Evolutionary conservation across 2,797 vertebrate genomes (phyloP).

Genomic region (Rhynchotus rufescens): DNA sequence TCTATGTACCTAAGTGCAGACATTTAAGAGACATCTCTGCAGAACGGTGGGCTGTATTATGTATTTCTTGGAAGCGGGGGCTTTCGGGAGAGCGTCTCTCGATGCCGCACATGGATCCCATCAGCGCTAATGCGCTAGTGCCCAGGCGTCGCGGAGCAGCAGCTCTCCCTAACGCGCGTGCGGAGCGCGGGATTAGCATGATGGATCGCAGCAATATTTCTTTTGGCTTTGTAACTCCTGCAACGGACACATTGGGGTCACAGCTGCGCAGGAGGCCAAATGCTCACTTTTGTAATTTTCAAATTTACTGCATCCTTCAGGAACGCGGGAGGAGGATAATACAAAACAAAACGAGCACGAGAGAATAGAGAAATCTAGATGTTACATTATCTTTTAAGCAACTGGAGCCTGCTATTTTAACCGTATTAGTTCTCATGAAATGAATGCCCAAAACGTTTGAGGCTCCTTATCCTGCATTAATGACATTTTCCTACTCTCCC

Average conservation of each 20-base stretch:
- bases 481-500: not conserved
- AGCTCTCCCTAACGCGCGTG: not conserved
- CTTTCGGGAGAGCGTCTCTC: not conserved
- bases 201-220: not conserved
- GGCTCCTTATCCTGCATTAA: not conserved
- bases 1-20: not conserved
- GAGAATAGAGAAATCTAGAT: not conserved
- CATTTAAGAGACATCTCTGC: not conserved
- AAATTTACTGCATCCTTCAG: not conserved
- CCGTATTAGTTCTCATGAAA: not conserved
- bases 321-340: not conserved
- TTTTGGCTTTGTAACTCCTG: slow-evolving; percentile 1
- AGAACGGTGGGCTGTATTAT: not conserved
- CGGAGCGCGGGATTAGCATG: not conserved
- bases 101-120: not conserved
- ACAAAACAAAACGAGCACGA: not conserved
- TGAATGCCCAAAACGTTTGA: not conserved
- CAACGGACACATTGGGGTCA: not conserved
- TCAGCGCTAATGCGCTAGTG: not conserved
- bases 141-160: not conserved
- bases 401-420: not conserved
- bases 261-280: not conserved
- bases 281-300: not conserved
- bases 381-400: not conserved
- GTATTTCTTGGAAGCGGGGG: not conserved